phyloP scores from a whole-genome alignment of 2,113 vertebrate genomes.

The Ursus arctos region DNA sequence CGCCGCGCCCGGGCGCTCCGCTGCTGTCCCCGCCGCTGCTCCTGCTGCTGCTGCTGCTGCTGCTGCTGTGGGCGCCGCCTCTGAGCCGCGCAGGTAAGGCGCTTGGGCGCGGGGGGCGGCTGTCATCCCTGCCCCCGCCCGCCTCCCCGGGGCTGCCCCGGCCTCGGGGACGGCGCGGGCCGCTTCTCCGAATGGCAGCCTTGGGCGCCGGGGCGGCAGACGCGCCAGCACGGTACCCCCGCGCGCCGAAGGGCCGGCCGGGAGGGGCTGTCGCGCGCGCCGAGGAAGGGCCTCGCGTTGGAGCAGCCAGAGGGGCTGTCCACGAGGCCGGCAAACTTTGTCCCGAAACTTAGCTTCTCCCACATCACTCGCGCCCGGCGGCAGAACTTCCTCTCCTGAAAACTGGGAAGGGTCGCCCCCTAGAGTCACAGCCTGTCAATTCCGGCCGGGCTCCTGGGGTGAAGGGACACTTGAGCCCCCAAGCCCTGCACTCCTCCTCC shows the following conservation, averaged over 20 bases:
- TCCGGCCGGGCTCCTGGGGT: neutral
- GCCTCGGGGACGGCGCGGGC: constrained; percentile 62
- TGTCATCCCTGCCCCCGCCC: constrained; percentile 54
- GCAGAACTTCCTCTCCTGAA: constrained; percentile 45
- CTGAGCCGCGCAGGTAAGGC: constrained; percentile 88
- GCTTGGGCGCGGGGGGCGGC: neutral
- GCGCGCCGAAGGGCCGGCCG: constrained; percentile 18
- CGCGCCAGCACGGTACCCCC: constrained; percentile 49
- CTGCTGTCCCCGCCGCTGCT: constrained; percentile 70
- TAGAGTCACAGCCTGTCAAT: constrained; percentile 63
- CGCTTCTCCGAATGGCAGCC: constrained; percentile 76
- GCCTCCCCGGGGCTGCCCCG: neutral
- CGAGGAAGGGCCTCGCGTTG: neutral
- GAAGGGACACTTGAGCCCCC: neutral
- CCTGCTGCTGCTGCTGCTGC: constrained; percentile 72
- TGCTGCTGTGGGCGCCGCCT: constrained; percentile 82
- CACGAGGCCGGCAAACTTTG: constrained; percentile 72
- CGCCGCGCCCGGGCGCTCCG: constrained; percentile 75
- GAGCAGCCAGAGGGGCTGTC: constrained; percentile 8
- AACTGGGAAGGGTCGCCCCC: constrained; percentile 72
- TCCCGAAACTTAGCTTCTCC: constrained; percentile 41
- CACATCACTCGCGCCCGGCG: neutral
- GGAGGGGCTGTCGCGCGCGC: neutral
- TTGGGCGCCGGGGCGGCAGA: constrained; percentile 80
- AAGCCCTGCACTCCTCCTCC: neutral